These are phyloP conservation scores for Heloderma charlesbogerti DNA, from an alignment of 2,113 vertebrate species.

Conservation along the genomic window DNA sequence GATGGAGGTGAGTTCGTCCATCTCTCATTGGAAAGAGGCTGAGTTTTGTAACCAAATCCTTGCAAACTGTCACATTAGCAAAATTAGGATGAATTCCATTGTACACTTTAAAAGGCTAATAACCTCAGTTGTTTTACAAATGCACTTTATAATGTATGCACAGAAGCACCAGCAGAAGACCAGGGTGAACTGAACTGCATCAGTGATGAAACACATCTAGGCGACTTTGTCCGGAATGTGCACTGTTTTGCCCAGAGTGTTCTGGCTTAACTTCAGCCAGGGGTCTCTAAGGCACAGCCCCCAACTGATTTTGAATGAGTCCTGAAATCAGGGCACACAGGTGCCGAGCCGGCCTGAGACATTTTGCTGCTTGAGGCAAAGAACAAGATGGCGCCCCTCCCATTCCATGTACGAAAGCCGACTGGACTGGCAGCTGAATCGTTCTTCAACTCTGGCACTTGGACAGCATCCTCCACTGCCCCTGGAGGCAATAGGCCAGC, in stretches of 20 bases:
- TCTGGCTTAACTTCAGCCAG: not conserved
- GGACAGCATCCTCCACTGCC: too few species aligned
- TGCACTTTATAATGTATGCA: conserved; percentile 5
- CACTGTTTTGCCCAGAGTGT: not conserved
- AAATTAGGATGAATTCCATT: conserved; percentile 43
- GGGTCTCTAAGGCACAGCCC: not conserved
- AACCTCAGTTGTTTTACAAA: not conserved
- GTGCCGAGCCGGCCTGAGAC: too few species aligned
- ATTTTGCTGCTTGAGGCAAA: too few species aligned
- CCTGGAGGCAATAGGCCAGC: too few species aligned
- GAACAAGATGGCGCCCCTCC: too few species aligned
- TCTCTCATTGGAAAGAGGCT: conserved; percentile 21
- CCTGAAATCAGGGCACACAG: not conserved
- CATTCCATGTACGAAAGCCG: too few species aligned
- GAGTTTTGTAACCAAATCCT: conserved; percentile 25
- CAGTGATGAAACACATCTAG: not conserved
- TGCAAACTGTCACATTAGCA: not conserved
- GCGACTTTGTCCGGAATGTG: not conserved
- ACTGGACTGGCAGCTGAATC: too few species aligned
- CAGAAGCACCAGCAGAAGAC: not conserved
- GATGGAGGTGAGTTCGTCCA: too few species aligned
- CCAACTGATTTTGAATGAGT: not conserved
- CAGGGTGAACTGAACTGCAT: not conserved
- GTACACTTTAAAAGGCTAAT: not conserved
- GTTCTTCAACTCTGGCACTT: too few species aligned